phyloP scores from a whole-genome alignment of 2,888 invertebrate species.

The Euspilapteryx auroguttella region DNA sequence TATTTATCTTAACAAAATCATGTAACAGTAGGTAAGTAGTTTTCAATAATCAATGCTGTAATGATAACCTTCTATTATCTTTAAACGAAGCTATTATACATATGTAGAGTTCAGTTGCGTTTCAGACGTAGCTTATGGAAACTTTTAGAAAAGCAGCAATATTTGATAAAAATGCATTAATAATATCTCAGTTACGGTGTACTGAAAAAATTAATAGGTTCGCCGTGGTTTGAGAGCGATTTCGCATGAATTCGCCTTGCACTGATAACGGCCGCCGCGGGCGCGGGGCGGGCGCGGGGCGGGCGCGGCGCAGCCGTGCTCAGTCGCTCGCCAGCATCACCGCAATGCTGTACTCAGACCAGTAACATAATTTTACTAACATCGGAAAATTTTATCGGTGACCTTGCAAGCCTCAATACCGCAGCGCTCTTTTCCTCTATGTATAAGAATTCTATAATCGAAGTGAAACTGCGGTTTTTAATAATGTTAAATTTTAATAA shows the following conservation, averaged over 20 bases:
- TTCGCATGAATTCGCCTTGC: slow-evolving; percentile 31
- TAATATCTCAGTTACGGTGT: too few relatives aligned
- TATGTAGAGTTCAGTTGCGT: too few relatives aligned
- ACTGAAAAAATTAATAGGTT: too few relatives aligned
- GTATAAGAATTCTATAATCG: too few relatives aligned
- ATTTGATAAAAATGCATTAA: too few relatives aligned
- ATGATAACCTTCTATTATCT: too few relatives aligned
- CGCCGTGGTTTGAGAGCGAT: slow-evolving; percentile 17
- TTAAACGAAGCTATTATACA: too few relatives aligned
- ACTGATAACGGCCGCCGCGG: slow-evolving; percentile 28
- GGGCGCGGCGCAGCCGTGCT: slow-evolving; percentile 6
- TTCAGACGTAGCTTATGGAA: too few relatives aligned
- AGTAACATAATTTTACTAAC: neutral
- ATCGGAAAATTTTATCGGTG: neutral
- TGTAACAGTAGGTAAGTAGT: too few relatives aligned
- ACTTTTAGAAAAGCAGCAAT: too few relatives aligned
- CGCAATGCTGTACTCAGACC: neutral
- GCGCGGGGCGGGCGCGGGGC: slow-evolving; percentile 8
- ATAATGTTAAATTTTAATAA: neutral
- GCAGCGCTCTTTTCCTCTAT: neutral
- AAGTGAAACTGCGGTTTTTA: neutral
- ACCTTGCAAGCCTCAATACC: neutral
- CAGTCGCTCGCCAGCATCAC: slow-evolving; percentile 14
- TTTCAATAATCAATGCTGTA: too few relatives aligned
- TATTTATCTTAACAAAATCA: too few relatives aligned